Evolutionary conservation across 2,888 invertebrate species (phyloP), one percentile per base, ranked within the genome.

Genomic region (Tanypteryx hageni): DNA sequence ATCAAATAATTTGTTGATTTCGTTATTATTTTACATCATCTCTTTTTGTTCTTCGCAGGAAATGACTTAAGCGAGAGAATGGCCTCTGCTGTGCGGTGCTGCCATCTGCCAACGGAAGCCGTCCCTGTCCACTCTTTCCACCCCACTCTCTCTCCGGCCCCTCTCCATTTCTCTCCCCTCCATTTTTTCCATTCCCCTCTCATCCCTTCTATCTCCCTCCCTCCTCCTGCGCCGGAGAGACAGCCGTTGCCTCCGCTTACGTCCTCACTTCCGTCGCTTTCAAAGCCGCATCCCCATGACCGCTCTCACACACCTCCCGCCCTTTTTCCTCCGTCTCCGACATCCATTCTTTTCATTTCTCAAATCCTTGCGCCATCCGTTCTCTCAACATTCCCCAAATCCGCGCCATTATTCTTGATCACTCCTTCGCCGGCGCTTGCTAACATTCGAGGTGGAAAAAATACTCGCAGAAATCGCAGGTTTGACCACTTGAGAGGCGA

Each of bases 281-380:
- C 76, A 76, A 76, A 22, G 22, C 22, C 76, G 68, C 68, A 68
- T 68, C 68, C 22, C 68, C 64, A n/a, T 16, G n/a, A 64, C 64
- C n/a, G 64, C 64, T n/a, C 68, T 44, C 44, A 44, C 44, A 44
- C 44, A 1, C 44, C 44, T 44, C 44, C 44, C 18, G 83, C 16
- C 18, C n/a, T 56, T 31, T 18, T 86, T 31, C 82, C 44, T 18
- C 59, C 76, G 22, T 61, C 89, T 64, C 16, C 89, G 89, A 89
- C 89, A 89, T 89, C 44, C 89, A 64, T 89, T 89, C 89, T 89
- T 64, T 89, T 61, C 89, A 89, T 89, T 89, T 89, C 89, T 89
- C 89, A 64, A 89, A 89, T 89, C 89, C 89, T 89, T 61, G 44
- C n/a, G 86, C 86, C 86, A 86, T 86, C 86, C 86, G 61, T 86